A percentile compares a stretch with the other conserved stretches of the same genome.
These are phyloP conservation scores for Anthophora plumipes DNA, from an alignment of 2,888 invertebrate species.

Conservation along the genomic window DNA sequence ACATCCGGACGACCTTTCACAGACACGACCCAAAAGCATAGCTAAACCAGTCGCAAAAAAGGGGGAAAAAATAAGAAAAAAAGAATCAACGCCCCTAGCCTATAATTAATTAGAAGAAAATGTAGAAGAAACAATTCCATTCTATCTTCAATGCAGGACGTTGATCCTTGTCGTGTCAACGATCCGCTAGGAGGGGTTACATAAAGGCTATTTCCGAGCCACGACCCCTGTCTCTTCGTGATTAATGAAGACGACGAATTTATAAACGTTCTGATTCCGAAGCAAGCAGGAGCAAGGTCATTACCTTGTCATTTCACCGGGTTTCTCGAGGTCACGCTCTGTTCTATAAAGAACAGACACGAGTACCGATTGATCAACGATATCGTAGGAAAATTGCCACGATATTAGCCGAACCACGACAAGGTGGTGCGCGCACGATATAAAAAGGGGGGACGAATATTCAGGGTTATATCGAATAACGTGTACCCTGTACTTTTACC, in stretches of 20 bases:
- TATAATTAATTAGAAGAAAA: conserved; percentile 57
- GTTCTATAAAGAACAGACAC: not conserved
- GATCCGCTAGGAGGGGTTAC: conserved; percentile 53
- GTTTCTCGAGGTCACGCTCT: conserved; percentile 1
- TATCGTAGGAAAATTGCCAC: conserved; percentile 13
- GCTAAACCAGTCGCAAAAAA: conserved; percentile 52
- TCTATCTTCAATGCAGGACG: conserved; percentile 48
- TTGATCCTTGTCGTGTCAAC: conserved; percentile 66
- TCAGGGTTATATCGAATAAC: conserved; percentile 29
- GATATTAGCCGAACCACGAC: not conserved
- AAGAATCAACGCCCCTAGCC: conserved; percentile 51
- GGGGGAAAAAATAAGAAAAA: too few relatives aligned
- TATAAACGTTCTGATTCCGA: conserved; percentile 46
- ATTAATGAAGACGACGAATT: conserved; percentile 71
- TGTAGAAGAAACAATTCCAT: conserved; percentile 35
- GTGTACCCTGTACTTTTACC: conserved; percentile 19
- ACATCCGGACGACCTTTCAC: conserved; percentile 57
- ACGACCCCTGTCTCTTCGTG: conserved; percentile 62
- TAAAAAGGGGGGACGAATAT: conserved; percentile 19
- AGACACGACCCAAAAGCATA: conserved; percentile 48
- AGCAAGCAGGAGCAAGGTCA: conserved; percentile 50
- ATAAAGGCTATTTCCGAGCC: conserved; percentile 64
- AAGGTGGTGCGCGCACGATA: not conserved
- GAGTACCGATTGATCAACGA: not conserved
- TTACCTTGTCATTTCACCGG: conserved; percentile 11